phyloP scores from a whole-genome alignment of 2,888 invertebrate species.

The Druceiella hillmani region DNA sequence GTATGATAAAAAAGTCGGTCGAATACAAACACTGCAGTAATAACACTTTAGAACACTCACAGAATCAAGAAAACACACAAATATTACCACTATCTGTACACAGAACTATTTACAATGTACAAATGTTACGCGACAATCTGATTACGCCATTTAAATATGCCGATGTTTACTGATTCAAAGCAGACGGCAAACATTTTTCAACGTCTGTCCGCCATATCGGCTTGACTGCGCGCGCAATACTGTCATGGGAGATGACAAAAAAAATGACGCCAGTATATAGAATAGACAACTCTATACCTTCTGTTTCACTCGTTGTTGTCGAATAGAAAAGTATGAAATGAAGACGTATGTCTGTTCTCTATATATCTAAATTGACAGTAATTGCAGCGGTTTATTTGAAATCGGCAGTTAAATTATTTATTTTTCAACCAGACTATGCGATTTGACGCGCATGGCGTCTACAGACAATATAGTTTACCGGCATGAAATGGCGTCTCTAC shows the following conservation, averaged over 20 bases:
- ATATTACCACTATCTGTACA: constrained; percentile 71
- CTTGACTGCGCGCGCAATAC: constrained; percentile 50
- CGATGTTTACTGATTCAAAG: constrained; percentile 57
- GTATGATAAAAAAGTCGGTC: constrained; percentile 49
- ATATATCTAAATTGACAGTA: not conserved
- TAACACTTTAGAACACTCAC: constrained; percentile 49
- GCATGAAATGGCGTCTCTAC: no score
- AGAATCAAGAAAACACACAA: constrained; percentile 57
- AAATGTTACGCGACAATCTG: constrained; percentile 57
- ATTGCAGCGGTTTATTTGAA: constrained; percentile 27
- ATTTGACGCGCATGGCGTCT: no score
- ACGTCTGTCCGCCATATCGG: constrained; percentile 51
- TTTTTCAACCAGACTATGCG: no score
- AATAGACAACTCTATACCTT: constrained; percentile 14
- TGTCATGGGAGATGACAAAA: constrained; percentile 7
- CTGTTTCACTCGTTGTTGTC: constrained; percentile 17
- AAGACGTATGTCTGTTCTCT: not conserved
- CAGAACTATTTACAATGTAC: constrained; percentile 68
- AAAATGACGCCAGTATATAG: constrained; percentile 3
- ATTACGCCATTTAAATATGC: constrained; percentile 63
- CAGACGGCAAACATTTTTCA: constrained; percentile 51
- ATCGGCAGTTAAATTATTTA: no score
- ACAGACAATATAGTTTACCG: no score
- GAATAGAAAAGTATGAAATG: not conserved
- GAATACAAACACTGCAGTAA: constrained; percentile 55